Conservation (phyloP, 2,888 invertebrate genomes). For the Abscondita cerata region DNA sequence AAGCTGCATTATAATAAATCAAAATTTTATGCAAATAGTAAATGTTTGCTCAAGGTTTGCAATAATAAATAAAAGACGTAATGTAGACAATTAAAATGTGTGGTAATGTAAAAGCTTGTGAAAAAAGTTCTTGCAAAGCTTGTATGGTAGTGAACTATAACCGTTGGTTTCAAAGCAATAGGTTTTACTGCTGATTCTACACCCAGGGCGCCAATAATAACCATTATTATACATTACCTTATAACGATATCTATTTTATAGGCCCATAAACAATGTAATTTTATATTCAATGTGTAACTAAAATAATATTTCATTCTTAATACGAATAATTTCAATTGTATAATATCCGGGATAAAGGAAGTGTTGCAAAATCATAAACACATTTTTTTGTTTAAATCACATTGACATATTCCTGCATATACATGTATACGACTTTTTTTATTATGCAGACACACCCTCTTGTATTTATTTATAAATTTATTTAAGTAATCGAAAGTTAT, state of each 20-base stretch:
- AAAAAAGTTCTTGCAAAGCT: constrained; percentile 6
- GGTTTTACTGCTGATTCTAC: constrained; percentile 16
- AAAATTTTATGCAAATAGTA: too few relatives aligned
- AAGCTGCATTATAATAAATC: too few relatives aligned
- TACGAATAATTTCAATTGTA: not conserved
- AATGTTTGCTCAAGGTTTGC: too few relatives aligned
- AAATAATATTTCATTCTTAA: not conserved
- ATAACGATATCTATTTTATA: constrained; percentile 22
- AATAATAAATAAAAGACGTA: constrained; percentile 8
- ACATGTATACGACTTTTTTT: too few relatives aligned
- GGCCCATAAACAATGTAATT: constrained; percentile 12
- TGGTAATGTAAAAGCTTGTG: not conserved
- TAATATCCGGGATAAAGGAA: constrained; percentile 5
- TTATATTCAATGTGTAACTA: constrained; percentile 5
- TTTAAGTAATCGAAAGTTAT: too few relatives aligned
- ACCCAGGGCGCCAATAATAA: constrained; percentile 23
- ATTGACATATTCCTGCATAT: too few relatives aligned
- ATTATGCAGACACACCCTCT: too few relatives aligned
- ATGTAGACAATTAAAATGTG: constrained; percentile 14
- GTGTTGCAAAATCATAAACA: not conserved
- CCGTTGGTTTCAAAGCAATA: constrained; percentile 5
- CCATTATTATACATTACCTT: constrained; percentile 20
- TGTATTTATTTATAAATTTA: too few relatives aligned
- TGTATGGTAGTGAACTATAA: constrained; percentile 14
- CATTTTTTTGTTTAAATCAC: too few relatives aligned